Conservation (phyloP, 1,140 invertebrate genomes). For the Hypsibius dujardini region DNA sequence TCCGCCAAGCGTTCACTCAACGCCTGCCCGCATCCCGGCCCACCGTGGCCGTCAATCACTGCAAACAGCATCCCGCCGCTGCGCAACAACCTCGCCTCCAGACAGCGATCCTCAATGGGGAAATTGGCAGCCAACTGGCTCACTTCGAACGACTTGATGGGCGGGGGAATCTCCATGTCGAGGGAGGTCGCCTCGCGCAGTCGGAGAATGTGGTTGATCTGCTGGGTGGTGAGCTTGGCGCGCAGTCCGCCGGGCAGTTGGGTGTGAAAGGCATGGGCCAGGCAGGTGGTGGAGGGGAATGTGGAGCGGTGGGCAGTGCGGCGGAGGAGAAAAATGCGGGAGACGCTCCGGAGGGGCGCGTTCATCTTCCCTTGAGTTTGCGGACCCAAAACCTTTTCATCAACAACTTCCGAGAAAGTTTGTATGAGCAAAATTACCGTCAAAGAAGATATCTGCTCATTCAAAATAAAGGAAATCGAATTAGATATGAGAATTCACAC, state of each 20-base stretch:
- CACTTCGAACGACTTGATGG: slow-evolving; percentile 64
- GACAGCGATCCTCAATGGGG: slow-evolving; percentile 77
- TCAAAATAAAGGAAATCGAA: too few relatives aligned
- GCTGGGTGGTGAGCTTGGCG: background rate
- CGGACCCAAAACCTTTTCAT: too few relatives aligned
- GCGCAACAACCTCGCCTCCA: slow-evolving; percentile 54
- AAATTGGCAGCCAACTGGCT: slow-evolving; percentile 82
- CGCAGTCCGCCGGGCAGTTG: background rate
- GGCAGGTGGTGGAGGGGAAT: too few relatives aligned
- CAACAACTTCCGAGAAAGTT: too few relatives aligned
- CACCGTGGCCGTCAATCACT: slow-evolving; percentile 86
- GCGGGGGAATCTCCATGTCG: background rate
- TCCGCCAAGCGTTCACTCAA: slow-evolving; percentile 27
- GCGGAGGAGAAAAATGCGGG: too few relatives aligned
- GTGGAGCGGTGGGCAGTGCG: too few relatives aligned
- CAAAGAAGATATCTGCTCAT: too few relatives aligned
- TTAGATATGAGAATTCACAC: too few relatives aligned
- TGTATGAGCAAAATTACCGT: too few relatives aligned
- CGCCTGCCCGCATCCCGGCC: slow-evolving; percentile 67
- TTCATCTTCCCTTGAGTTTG: too few relatives aligned
- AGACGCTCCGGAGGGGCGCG: too few relatives aligned
- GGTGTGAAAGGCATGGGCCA: slow-evolving; percentile 14
- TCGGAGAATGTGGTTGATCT: slow-evolving; percentile 6
- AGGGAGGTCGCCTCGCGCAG: background rate
- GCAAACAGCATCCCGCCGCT: slow-evolving; percentile 66